Base-by-base conservation (phyloP, 2,797 vertebrate genomes). In the Melanotaenia trifasciata region DNA sequence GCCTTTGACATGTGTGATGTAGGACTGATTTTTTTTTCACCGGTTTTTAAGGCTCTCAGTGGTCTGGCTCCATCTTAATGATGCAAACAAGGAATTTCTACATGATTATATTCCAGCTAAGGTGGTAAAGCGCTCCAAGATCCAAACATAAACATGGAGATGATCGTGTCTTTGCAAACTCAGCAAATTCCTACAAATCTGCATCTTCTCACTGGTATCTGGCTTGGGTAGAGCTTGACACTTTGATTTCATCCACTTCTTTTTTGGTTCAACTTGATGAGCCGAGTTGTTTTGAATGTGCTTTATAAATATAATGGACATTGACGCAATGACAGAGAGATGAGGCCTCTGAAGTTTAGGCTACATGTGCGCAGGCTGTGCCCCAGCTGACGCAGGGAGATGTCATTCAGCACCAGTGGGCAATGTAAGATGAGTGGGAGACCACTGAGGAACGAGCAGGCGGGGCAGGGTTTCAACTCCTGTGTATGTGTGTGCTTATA, bases 351-450 rank as follows among this genome's bases (percentile, higher is more conserved):
- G 57, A 66, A 18, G 70, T 24, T 50, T 5, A 14, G 12, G 62
- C 50, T 50, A 35, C 45, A 43, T 61, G 26, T 50, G 62, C 20
- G 62, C 64, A 28, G 60, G 59, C 64, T 28, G 28, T 35, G 45
- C 35, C 53, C 60, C 72, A 64, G 74, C 64, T 75, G 78, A 81
- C 58, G 16, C 59, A 59, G 32, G 56, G 59, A 80, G 50, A 60
- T 13, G 57, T 87, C 76, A 70, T 65, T 86, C 79, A 61, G 67
- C 79, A 73, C 67, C 61, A 74, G 67, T 0, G 36, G 36, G 14
- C 16, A 76, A 81, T 84, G 65, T 78, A 84, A 86, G 67, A 64
- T 6, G 74, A 87, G 78, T 74, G 9, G 35, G 32, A 72, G 74
- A 77, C 72, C 67, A 66, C 72, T 53, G 81, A 72, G 64, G 64